Percentiles rank a stretch among this genome's conserved stretches.
phyloP scores from a whole-genome alignment of 2,888 invertebrate genomes.

The Abrostola triplasia region DNA sequence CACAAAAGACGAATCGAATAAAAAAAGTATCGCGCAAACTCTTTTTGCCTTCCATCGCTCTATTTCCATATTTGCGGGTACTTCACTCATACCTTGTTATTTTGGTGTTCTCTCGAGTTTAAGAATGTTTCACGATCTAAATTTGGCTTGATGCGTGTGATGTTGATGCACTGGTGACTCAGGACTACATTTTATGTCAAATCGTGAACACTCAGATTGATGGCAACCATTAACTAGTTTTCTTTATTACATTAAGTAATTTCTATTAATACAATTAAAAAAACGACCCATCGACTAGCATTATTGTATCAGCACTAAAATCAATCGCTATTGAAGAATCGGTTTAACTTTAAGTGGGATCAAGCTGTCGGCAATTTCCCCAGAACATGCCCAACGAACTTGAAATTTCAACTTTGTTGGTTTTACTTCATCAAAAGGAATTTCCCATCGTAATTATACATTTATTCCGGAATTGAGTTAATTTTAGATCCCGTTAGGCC shows the following conservation, averaged over 20 bases:
- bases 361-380: slow-evolving; percentile 18
- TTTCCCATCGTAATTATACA: slow-evolving; percentile 36
- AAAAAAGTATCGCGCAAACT: too few species aligned
- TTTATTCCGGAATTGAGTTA: slow-evolving; percentile 25
- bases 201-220: background rate
- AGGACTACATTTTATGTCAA: background rate
- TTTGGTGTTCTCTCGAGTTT: background rate
- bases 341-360: slow-evolving; percentile 18
- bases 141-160: background rate
- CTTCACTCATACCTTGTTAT: background rate
- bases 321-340: slow-evolving; percentile 13
- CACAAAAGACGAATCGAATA: too few species aligned
- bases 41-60: too few species aligned
- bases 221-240: background rate
- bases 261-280: background rate
- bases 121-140: too few species aligned
- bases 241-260: background rate
- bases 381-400: slow-evolving; percentile 6
- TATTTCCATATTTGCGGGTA: background rate
- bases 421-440: slow-evolving; percentile 37
- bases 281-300: slow-evolving; percentile 9
- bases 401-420: slow-evolving; percentile 41
- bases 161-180: background rate
- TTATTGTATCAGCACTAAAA: slow-evolving; percentile 13
- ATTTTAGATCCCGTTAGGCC: slow-evolving; percentile 18